Conservation (phyloP, 2,797 vertebrate genomes). For the Sebastes flavidus region DNA sequence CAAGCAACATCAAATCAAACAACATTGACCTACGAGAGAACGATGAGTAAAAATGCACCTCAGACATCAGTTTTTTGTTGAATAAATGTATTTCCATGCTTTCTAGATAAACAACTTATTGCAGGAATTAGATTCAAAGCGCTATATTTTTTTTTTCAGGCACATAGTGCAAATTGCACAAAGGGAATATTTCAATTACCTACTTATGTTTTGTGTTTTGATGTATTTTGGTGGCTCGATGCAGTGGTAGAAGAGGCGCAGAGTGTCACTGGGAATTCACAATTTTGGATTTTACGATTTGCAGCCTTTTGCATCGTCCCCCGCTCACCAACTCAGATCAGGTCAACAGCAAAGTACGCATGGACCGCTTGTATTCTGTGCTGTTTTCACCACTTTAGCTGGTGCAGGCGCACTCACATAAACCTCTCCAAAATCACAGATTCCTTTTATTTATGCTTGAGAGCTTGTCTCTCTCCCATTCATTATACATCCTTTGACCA, state of each 20-base stretch:
- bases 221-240: not conserved
- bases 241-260: not conserved
- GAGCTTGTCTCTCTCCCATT: constrained; percentile 13
- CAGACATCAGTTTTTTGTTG: not conserved
- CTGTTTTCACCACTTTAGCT: constrained; percentile 1
- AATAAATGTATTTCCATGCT: not conserved
- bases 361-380: not conserved
- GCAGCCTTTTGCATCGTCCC: not conserved
- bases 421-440: constrained; percentile 5
- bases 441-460: constrained; percentile 17
- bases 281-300: constrained; percentile 3
- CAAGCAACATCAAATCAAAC: not conserved
- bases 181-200: not conserved
- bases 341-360: not conserved
- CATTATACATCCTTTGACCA: not conserved
- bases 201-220: not conserved
- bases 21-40: not conserved
- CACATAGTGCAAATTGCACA: not conserved
- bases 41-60: not conserved
- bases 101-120: not conserved
- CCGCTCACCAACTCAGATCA: not conserved
- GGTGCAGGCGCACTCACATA: not conserved
- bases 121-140: not conserved
- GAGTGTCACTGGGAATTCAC: not conserved
- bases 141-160: not conserved